Conservation (phyloP, 2,888 invertebrate genomes). For the Gari tellinella region DNA sequence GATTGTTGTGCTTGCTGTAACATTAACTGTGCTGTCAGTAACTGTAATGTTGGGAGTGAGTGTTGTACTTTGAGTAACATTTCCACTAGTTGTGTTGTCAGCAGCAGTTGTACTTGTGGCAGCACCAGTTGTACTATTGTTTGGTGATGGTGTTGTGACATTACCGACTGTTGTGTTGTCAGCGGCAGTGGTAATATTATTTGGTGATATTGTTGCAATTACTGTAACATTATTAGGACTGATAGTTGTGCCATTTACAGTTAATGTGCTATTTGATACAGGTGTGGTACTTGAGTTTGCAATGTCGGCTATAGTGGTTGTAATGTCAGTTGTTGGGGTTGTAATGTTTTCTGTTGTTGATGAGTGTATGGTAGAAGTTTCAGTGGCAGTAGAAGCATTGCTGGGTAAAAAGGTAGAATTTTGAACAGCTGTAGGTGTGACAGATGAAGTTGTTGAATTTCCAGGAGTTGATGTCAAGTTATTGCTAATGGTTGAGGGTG, state of each 20-base stretch:
- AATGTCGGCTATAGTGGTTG: too few relatives aligned
- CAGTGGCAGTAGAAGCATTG: neutral
- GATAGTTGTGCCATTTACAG: neutral
- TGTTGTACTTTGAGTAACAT: neutral
- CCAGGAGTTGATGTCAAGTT: neutral
- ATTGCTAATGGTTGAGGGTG: neutral
- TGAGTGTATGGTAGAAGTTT: neutral
- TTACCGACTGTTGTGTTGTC: too few relatives aligned
- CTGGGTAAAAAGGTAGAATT: neutral
- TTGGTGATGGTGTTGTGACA: neutral
- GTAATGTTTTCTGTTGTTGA: neutral
- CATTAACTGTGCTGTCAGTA: neutral
- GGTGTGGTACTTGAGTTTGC: neutral
- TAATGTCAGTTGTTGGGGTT: neutral
- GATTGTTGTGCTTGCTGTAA: neutral
- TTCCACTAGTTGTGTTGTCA: neutral
- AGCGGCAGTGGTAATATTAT: neutral
- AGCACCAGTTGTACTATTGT: neutral
- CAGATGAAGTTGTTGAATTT: neutral
- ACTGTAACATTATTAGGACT: neutral
- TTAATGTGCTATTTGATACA: neutral
- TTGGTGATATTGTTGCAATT: neutral
- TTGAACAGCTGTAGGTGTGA: neutral
- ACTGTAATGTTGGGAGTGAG: neutral
- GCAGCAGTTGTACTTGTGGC: neutral